Conservation (phyloP, 1,140 invertebrate genomes). For the Adoxophyes honmai region DNA sequence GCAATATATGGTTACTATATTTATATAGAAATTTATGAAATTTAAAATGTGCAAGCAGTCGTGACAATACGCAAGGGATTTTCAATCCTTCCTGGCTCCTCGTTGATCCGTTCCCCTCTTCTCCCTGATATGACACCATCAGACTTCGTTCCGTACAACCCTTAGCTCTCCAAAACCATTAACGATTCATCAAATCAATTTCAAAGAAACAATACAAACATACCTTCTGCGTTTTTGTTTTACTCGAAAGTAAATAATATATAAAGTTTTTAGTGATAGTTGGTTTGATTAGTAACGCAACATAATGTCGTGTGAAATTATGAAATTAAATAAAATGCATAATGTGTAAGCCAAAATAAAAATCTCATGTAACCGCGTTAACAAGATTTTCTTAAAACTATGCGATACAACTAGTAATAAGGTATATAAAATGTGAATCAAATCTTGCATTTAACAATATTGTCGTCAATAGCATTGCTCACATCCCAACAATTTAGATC, state of each 20-base stretch:
- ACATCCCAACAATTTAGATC: conserved; percentile 38
- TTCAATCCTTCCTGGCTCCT: background rate
- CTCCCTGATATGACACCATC: conserved; percentile 34
- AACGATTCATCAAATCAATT: background rate
- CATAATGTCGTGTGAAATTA: too few species aligned
- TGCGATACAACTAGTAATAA: conserved; percentile 60
- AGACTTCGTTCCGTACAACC: conserved; percentile 25
- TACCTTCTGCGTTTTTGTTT: too few species aligned
- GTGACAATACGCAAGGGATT: background rate
- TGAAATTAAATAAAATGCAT: background rate
- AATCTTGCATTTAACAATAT: conserved; percentile 70
- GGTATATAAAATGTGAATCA: conserved; percentile 69
- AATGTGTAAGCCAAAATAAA: background rate
- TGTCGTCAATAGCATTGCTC: conserved; percentile 69
- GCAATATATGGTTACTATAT: conserved; percentile 16
- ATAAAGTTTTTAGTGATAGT: background rate
- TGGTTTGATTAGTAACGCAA: background rate
- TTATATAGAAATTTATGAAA: background rate
- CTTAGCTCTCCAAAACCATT: background rate
- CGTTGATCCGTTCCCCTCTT: background rate
- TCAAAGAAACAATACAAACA: background rate
- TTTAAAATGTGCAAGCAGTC: background rate
- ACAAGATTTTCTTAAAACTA: conserved; percentile 54
- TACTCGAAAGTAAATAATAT: too few species aligned
- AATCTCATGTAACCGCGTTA: conserved; percentile 17